These are phyloP conservation scores for Channallabes apus DNA, from an alignment of 2,797 vertebrate genomes.

Conservation along the genomic window DNA sequence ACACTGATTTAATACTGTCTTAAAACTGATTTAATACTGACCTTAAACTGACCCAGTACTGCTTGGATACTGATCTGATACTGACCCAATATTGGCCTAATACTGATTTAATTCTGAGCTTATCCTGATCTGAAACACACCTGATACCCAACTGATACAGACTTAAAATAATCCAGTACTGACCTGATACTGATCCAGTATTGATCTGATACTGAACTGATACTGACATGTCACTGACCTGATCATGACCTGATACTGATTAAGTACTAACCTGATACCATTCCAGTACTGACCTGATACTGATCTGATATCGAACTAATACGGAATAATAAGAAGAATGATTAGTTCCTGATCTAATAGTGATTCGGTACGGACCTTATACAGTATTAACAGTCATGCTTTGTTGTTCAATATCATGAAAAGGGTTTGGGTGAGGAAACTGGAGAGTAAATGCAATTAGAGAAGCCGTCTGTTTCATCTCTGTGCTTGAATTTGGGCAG, in stretches of 20 bases:
- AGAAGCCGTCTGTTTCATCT: slow-evolving; percentile 4
- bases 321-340: not conserved
- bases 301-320: not conserved
- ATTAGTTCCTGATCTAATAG: not conserved
- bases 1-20: not conserved
- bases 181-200: not conserved
- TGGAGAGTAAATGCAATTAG: slow-evolving; percentile 18
- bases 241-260: not conserved
- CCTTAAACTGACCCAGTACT: not conserved
- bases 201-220: not conserved
- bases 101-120: not conserved
- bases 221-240: not conserved
- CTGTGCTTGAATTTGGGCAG: slow-evolving; percentile 9
- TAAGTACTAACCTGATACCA: not conserved
- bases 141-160: too few relatives aligned
- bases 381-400: not conserved
- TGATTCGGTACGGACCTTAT: not conserved
- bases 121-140: not conserved
- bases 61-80: not conserved
- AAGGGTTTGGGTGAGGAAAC: not conserved
- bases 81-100: not conserved
- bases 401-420: not conserved
- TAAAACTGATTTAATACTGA: not conserved
- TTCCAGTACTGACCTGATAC: not conserved
- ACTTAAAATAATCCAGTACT: not conserved